A percentile compares a stretch with the other conserved stretches of the same genome.
Conservation (phyloP, 2,888 invertebrate species). For the Schizaphis graminum region DNA sequence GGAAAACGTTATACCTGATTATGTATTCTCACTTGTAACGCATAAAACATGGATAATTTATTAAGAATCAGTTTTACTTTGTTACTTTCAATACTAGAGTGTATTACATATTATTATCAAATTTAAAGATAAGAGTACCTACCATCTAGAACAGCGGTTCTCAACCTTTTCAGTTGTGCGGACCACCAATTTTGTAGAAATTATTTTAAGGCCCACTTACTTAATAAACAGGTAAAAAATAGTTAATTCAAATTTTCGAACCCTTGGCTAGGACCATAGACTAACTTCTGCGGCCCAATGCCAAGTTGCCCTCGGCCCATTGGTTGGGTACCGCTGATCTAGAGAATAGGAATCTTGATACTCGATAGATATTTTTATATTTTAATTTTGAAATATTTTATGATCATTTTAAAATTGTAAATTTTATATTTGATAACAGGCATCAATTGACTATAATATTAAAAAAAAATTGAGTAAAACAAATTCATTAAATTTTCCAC, state of each 20-base stretch:
- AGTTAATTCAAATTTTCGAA: no score
- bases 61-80: background rate
- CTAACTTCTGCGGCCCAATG: no score
- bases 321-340: no score
- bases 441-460: background rate
- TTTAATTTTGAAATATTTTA: background rate
- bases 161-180: no score
- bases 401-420: no score
- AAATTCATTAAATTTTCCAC: background rate
- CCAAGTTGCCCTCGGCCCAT: no score
- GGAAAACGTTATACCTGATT: background rate
- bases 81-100: background rate
- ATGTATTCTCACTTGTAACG: background rate
- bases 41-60: no score
- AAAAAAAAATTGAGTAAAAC: background rate
- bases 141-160: background rate
- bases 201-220: no score
- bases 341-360: no score
- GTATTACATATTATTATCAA: background rate
- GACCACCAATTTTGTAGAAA: no score
- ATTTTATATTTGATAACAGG: background rate
- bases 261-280: no score
- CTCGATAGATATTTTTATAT: background rate
- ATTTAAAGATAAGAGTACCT: background rate
- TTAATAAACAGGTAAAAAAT: no score